Conservation (phyloP, 2,113 vertebrate species). For the Coracopsis vasa region DNA sequence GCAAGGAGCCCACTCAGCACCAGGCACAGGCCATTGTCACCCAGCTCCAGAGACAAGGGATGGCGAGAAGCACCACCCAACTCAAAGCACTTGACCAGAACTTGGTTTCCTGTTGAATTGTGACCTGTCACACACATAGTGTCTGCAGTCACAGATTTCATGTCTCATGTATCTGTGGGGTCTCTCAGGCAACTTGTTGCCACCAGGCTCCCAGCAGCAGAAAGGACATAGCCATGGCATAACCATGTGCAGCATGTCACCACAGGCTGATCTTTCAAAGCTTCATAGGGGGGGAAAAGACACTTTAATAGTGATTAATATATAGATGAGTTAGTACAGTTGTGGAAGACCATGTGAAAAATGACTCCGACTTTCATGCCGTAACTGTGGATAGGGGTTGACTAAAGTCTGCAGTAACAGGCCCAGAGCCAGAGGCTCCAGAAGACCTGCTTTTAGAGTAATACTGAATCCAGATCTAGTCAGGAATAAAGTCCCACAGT, state of each 20-base stretch:
- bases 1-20: neutral
- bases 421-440: neutral
- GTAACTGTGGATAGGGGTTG: neutral
- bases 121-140: rapidly evolving
- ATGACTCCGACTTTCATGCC: neutral
- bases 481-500: neutral
- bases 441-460: neutral
- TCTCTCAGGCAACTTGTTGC: neutral
- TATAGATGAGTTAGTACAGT: neutral
- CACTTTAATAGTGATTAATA: neutral
- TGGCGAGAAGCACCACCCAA: neutral
- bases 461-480: neutral
- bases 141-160: neutral
- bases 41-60: neutral
- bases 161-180: rapidly evolving
- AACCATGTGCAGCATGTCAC: neutral
- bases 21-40: neutral
- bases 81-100: neutral
- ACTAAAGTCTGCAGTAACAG: neutral
- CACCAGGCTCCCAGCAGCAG: neutral
- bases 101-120: neutral
- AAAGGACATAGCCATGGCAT: neutral
- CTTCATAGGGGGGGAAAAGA: neutral
- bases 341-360: neutral
- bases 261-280: neutral